A percentile compares a stretch with the other conserved stretches of the same genome.
Conservation (phyloP, 2,797 vertebrate genomes). For the Saxicola maurus region DNA sequence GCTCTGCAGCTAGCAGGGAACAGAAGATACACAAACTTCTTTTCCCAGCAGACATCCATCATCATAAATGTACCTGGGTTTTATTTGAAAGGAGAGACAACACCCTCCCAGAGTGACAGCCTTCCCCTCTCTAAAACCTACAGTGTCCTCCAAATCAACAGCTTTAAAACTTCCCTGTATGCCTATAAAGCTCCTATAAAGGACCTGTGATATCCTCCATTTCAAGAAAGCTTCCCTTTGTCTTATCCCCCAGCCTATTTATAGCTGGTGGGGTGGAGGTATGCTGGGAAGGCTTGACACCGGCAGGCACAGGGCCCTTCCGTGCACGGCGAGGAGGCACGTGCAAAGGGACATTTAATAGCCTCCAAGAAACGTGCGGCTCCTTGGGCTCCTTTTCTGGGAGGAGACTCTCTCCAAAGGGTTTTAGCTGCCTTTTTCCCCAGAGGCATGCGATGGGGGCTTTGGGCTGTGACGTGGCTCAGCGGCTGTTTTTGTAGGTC, state of each 20-base stretch:
- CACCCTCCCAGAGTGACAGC: not conserved
- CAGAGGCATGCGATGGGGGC: fast-evolving
- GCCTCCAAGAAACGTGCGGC: not conserved
- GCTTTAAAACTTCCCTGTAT: not conserved
- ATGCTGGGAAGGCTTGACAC: not conserved
- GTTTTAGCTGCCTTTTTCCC: not conserved
- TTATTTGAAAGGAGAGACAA: not conserved
- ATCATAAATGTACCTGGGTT: fast-evolving
- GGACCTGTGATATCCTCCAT: not conserved
- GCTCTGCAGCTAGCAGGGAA: not conserved
- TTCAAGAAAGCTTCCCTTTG: slow-evolving; percentile 21
- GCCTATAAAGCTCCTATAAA: not conserved
- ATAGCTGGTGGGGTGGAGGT: not conserved
- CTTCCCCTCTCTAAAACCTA: not conserved
- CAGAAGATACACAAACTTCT: not conserved
- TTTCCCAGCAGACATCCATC: not conserved
- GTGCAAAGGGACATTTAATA: not conserved
- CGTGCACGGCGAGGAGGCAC: not conserved
- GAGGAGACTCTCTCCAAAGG: not conserved
- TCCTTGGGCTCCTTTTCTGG: not conserved
- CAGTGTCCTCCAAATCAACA: not conserved
- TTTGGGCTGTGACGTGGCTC: not conserved
- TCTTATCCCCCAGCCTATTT: slow-evolving; percentile 13
- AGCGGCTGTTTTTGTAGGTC: not conserved
- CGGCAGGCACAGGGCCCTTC: not conserved